Evolutionary conservation across 2,113 vertebrate genomes (phyloP).

Genomic region (Myotis lucifugus): DNA sequence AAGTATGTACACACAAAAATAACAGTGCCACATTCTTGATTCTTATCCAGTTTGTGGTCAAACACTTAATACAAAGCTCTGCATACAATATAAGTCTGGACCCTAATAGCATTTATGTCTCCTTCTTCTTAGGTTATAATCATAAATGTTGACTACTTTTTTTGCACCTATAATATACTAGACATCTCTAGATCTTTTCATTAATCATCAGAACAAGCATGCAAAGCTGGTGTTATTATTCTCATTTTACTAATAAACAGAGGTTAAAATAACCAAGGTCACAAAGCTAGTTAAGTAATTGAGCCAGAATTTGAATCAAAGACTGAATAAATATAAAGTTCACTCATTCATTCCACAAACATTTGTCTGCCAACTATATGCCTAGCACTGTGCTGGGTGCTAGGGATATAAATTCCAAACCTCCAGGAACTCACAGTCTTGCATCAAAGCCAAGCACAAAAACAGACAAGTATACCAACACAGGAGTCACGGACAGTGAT

Average conservation of each 20-base stretch:
- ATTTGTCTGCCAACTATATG: not conserved
- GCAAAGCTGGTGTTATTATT: not conserved
- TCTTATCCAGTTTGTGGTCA: conserved; percentile 60
- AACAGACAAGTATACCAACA: not conserved
- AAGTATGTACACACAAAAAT: conserved; percentile 57
- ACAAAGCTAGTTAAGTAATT: not conserved
- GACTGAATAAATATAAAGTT: not conserved
- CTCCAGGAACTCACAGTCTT: not conserved
- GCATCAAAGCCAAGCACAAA: not conserved
- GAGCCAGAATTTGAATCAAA: conserved; percentile 31
- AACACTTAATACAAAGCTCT: conserved; percentile 60
- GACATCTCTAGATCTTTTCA: not conserved
- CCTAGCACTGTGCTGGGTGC: not conserved
- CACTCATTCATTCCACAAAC: not conserved
- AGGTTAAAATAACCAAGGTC: conserved; percentile 34
- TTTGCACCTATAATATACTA: conserved; percentile 26
- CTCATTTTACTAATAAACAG: not conserved
- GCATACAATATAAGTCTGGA: not conserved
- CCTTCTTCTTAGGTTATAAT: not conserved
- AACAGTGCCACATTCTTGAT: conserved; percentile 69
- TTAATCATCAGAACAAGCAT: not conserved
- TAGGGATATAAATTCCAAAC: not conserved
- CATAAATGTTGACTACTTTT: not conserved
- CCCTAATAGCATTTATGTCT: conserved; percentile 16
- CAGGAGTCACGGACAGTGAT: not conserved